Evolutionary conservation across 1,140 invertebrate genomes (phyloP).

Genomic region (Aphelinus atriplicis): DNA sequence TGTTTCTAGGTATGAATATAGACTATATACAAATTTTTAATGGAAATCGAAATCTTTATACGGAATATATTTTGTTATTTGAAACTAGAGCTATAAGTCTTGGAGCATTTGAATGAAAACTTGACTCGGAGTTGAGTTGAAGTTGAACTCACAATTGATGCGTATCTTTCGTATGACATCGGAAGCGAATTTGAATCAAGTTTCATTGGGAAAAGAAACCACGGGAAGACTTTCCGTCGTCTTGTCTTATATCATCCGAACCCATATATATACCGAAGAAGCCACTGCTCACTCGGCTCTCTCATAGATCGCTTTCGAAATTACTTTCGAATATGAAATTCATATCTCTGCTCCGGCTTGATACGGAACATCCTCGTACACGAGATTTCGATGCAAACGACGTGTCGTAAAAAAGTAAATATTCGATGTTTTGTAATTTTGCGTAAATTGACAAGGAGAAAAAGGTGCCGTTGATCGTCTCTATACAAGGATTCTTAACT

Average conservation of each 20-base stretch:
- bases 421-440: neutral
- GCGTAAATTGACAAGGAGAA: neutral
- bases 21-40: too few species aligned
- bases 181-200: neutral
- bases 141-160: neutral
- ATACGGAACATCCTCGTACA: too few species aligned
- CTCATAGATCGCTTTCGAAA: constrained; percentile 34
- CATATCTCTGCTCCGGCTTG: constrained; percentile 37
- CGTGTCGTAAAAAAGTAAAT: neutral
- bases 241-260: constrained; percentile 45
- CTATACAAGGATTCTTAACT: too few species aligned
- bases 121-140: too few species aligned
- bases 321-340: constrained; percentile 55
- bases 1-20: too few species aligned
- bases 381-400: too few species aligned
- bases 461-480: too few species aligned
- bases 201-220: constrained; percentile 14
- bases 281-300: neutral
- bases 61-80: too few species aligned
- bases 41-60: too few species aligned
- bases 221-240: constrained; percentile 16
- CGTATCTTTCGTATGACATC: constrained; percentile 6
- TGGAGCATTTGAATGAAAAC: too few species aligned
- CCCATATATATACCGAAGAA: constrained; percentile 17
- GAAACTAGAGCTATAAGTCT: too few species aligned